Evolutionary conservation across 2,113 vertebrate species (phyloP), one percentile per base, ranked within the genome.

Genomic region (Odontophorus gujanensis): DNA sequence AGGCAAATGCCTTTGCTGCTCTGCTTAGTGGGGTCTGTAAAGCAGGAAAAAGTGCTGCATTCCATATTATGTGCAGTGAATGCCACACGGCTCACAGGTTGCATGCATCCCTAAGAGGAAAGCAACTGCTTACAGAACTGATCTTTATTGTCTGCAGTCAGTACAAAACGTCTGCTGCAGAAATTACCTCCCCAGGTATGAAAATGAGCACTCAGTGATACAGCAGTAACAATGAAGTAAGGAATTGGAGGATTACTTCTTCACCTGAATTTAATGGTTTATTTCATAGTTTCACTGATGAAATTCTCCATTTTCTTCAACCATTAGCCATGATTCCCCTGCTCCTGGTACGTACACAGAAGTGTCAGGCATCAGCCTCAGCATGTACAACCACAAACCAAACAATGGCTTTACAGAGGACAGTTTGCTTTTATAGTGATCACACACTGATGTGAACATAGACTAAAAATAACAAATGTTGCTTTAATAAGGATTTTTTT

Each of bases 401-500:
- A 83, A 81, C 12, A 85, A 92, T 50, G 15, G 2, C 88, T 95
- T 95, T 87, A 93, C 83, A 93, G 32, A 73, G 48, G 59, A 95
- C 95, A 95, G 47, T 92, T 95, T 94, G 96, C 58, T 96, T 83
- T 92, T 93, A 81, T 67, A 95, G 93, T 91, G 95, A 95, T 96
- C 96, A 94, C 96, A 5, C 92, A 96, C 96, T 82, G 96, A 98
- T 97, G 96, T 93, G 94, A 77, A 95, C 82, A 79, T 87, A 93
- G 93, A 95, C 89, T 96, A 87, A 97, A 97, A 97, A 96, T 95
- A 97, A 96, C 88, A 96, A 96, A 94, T 42, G 79, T 95, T 90
- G 93, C 88, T 97, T 97, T 97, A 96, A 97, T 97, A 96, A 96
- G 92, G 95, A 78, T 96, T 95, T 97, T 28, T 48, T 97, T 92